Evolutionary conservation across 2,113 vertebrate species (phyloP), one percentile per base, ranked within the genome.

Genomic region (Notiomystis cincta): DNA sequence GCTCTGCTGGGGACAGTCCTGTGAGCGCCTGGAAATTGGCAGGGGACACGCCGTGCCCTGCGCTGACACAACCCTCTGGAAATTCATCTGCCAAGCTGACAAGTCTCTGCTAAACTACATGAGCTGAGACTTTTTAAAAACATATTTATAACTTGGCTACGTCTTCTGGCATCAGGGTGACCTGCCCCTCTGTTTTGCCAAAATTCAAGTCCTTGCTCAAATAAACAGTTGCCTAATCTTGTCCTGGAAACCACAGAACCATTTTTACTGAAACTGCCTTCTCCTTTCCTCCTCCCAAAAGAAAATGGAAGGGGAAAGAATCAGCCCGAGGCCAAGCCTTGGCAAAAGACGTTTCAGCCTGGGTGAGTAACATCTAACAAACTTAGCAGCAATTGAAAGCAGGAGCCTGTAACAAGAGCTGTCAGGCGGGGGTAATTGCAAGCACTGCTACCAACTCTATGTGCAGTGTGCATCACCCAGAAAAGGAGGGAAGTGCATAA

Each of bases 241-340:
- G 92, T 64, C 76, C 82, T 92, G 87, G 77, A 94, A 96, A 92
- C 90, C 90, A 86, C 92, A 71, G 71, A 83, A 67, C 28, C 79
- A 83, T 94, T 96, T 96, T 88, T 96, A 75, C 88, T 89, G 91
- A 90, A 96, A 93, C 76, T 92, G 86, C 76, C 67, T 82, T 92
- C 50, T 86, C 64, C 47, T 61, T 71, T 78, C n/a, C 77, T 89
- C 61, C 81, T 94, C 77, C 60, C 48, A 16, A 53, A 95, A 93
- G 72, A 92, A 96, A 91, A 94, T 80, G 78, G 84, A 88, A 91
- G 51, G 62, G 23, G n/a, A 73, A 94, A 88, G 87, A 89, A 93
- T 92, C 85, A 92, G 82, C 93, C 72, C 0, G 9, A 92, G 85
- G 95, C 95, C 47, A 91, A 72, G 14, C 48, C 79, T 93, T 87